Percentiles rank a stretch among this genome's conserved stretches.
These are phyloP conservation scores for Rhingia rostrata DNA, from an alignment of 2,888 invertebrate genomes.

Conservation along the genomic window DNA sequence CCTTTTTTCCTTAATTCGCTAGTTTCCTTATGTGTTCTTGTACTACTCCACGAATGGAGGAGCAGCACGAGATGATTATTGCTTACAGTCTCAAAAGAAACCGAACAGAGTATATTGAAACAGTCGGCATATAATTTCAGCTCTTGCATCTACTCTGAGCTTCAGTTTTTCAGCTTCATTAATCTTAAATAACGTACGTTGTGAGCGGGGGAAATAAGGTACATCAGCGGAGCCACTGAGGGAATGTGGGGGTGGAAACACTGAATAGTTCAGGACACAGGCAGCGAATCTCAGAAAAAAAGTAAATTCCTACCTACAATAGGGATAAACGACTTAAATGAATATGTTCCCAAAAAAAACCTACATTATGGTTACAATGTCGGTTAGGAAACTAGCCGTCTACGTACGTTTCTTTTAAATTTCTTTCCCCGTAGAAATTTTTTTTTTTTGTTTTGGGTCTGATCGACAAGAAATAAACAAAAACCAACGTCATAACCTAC, in stretches of 20 bases:
- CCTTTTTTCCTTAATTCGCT: conserved; percentile 45
- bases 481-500: neutral
- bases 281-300: conserved; percentile 18
- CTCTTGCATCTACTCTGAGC: conserved; percentile 56
- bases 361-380: conserved; percentile 24
- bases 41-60: conserved; percentile 15
- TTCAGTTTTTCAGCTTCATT: conserved; percentile 70
- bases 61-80: conserved; percentile 43
- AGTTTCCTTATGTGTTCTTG: conserved; percentile 32
- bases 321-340: conserved; percentile 2
- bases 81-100: conserved; percentile 55
- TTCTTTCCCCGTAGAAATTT: conserved; percentile 8
- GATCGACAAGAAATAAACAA: neutral
- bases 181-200: conserved; percentile 45
- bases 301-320: neutral
- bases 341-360: conserved; percentile 20
- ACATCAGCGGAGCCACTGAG: neutral
- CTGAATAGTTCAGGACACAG: conserved; percentile 17
- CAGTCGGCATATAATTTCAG: conserved; percentile 66
- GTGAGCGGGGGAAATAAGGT: neutral
- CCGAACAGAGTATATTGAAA: conserved; percentile 56
- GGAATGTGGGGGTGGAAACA: conserved; percentile 34
- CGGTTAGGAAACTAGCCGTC: conserved; percentile 23
- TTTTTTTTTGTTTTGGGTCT: conserved; percentile 3
- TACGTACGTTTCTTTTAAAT: conserved; percentile 1